These are phyloP conservation scores for Crambe crambe DNA, from an alignment of 37 sponge, comb jelly and placozoan species.

Conservation along the genomic window DNA sequence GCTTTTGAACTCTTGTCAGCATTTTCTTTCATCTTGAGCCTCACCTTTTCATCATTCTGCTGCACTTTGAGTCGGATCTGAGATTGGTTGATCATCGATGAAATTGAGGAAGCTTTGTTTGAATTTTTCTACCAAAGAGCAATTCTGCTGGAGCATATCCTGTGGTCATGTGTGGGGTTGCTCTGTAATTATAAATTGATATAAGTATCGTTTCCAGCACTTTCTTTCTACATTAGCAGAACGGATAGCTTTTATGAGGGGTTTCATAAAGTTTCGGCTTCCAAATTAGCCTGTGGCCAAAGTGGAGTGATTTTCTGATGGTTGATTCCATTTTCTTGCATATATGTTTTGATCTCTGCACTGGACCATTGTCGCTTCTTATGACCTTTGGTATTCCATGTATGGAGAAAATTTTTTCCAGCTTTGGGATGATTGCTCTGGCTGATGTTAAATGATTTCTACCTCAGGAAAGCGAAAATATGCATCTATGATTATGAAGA, in stretches of 20 bases:
- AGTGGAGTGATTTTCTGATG: not conserved
- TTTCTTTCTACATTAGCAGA: too few relatives aligned
- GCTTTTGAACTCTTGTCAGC: constrained; percentile 17
- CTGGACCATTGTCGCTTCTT: constrained; percentile 39
- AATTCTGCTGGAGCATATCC: too few relatives aligned
- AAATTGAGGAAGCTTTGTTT: too few relatives aligned
- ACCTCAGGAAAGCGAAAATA: constrained; percentile 37
- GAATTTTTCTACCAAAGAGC: too few relatives aligned
- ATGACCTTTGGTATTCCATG: constrained; percentile 31
- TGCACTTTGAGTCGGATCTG: too few relatives aligned
- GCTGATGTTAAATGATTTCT: constrained; percentile 27
- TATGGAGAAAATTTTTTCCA: constrained; percentile 14
- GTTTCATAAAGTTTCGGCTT: constrained; percentile 40
- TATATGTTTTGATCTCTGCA: too few relatives aligned
- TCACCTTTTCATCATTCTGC: constrained; percentile 6
- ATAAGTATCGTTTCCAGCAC: not conserved
- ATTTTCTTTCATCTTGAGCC: constrained; percentile 19
- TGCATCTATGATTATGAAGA: too few relatives aligned
- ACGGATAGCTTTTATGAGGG: constrained; percentile 36
- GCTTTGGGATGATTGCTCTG: too few relatives aligned
- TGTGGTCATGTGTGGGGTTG: too few relatives aligned
- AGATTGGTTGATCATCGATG: too few relatives aligned
- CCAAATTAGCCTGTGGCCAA: constrained; percentile 14
- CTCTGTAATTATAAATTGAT: not conserved
- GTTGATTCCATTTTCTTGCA: too few relatives aligned